Evolutionary conservation across 2,888 invertebrate species (phyloP).

Genomic region (Steinernema hermaphroditum): DNA sequence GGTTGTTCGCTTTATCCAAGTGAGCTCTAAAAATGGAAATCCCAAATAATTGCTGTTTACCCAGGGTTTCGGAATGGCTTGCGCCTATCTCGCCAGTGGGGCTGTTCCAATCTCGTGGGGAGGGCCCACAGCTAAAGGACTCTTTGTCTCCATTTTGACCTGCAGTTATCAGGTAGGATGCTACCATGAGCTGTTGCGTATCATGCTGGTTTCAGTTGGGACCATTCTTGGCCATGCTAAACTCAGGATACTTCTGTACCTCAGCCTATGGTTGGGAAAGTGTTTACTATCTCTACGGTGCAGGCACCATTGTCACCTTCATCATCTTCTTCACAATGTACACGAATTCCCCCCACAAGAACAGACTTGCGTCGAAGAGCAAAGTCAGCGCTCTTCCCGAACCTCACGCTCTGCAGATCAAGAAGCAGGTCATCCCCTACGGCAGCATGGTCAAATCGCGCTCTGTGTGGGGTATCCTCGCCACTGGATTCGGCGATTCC

Average conservation of each 20-base stretch:
- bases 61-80: constrained; percentile 23
- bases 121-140: background rate
- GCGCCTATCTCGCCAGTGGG: background rate
- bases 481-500: constrained; percentile 11
- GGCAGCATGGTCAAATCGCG: background rate
- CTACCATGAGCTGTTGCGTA: too few species aligned
- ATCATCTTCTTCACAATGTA: constrained; percentile 8
- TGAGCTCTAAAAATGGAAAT: background rate
- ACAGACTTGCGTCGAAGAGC: constrained; percentile 10
- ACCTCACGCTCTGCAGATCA: background rate
- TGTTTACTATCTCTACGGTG: constrained; percentile 21
- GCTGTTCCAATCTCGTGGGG: constrained; percentile 20
- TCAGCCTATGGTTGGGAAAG: constrained; percentile 8
- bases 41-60: background rate
- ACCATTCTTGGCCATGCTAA: constrained; percentile 20
- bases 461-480: constrained; percentile 10
- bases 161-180: constrained; percentile 9
- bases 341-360: constrained; percentile 19
- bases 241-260: constrained; percentile 19
- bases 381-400: constrained; percentile 9
- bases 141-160: constrained; percentile 9
- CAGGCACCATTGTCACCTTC: background rate
- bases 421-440: constrained; percentile 26
- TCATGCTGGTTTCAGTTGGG: background rate
- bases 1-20: constrained; percentile 7